Percentiles rank a stretch among this genome's conserved stretches.
phyloP scores from a whole-genome alignment of 2,888 invertebrate species.

The Griposia aprilina region DNA sequence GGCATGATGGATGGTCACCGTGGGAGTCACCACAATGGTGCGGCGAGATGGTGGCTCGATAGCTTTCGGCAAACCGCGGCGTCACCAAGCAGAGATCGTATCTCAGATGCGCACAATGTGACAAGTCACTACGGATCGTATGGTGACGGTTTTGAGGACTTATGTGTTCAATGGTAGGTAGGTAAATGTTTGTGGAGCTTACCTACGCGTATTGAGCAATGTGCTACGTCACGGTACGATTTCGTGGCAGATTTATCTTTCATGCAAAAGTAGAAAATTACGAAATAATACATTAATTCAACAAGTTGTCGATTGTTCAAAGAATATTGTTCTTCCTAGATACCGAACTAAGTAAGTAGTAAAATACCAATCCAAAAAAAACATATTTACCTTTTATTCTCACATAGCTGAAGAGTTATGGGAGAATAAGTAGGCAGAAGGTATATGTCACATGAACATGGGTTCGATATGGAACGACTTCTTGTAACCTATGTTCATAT shows the following conservation, averaged over 20 bases:
- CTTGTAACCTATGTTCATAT: too few relatives aligned
- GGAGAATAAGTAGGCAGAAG: too few relatives aligned
- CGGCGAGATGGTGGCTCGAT: slow-evolving; percentile 77
- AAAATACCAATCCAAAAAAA: not conserved
- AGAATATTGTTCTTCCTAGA: not conserved
- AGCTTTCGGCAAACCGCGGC: slow-evolving; percentile 86
- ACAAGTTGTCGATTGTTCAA: not conserved
- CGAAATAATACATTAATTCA: not conserved
- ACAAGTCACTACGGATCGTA: slow-evolving; percentile 79
- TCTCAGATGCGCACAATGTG: slow-evolving; percentile 71
- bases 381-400: not conserved
- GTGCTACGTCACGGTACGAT: slow-evolving; percentile 42
- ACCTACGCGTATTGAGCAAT: slow-evolving; percentile 26
- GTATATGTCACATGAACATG: too few relatives aligned
- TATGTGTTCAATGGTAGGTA: slow-evolving; percentile 52
- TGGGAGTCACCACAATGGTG: slow-evolving; percentile 76
- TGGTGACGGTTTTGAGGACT: slow-evolving; percentile 73
- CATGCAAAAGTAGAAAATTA: not conserved
- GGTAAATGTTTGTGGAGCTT: slow-evolving; percentile 53
- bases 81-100: slow-evolving; percentile 79
- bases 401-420: not conserved
- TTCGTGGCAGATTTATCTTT: not conserved
- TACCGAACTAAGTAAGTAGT: not conserved
- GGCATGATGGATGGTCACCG: slow-evolving; percentile 80
- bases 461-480: too few relatives aligned